Percentiles rank a stretch among this genome's conserved stretches.
Evolutionary conservation across 2,888 invertebrate species (phyloP).

Genomic region (Lochmaea crataegi): DNA sequence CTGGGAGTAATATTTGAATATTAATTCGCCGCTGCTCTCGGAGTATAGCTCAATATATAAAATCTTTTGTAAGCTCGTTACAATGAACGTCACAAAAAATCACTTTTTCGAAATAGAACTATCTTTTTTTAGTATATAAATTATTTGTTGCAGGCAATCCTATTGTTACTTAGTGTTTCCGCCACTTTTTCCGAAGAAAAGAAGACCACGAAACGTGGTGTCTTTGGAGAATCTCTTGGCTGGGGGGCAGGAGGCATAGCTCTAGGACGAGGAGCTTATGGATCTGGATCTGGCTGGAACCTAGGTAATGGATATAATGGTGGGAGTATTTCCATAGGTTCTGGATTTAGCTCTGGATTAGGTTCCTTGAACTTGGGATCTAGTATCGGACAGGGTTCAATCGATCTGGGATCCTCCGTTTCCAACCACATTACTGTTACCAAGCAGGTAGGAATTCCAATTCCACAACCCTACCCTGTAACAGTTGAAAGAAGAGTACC

Average conservation of each 20-base stretch:
- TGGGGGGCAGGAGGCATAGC: conserved; percentile 52
- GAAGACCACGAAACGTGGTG: conserved; percentile 65
- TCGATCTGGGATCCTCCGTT: conserved; percentile 56
- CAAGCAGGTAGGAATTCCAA: conserved; percentile 62
- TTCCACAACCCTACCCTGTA: conserved; percentile 68
- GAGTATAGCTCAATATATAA: no score
- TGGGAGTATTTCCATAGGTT: conserved; percentile 2
- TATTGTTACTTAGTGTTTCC: conserved; percentile 64
- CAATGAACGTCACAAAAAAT: no score
- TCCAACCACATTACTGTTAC: conserved; percentile 63
- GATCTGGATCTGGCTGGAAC: conserved; percentile 25
- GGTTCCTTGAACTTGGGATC: not conserved
- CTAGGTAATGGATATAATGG: conserved; percentile 12
- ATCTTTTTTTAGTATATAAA: no score
- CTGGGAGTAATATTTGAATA: no score
- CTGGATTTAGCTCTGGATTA: conserved; percentile 11
- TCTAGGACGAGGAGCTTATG: conserved; percentile 47
- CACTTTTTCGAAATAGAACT: no score
- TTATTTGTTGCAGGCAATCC: conserved; percentile 60
- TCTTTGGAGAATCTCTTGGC: conserved; percentile 62
- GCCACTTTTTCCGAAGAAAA: conserved; percentile 62
- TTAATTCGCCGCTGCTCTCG: no score
- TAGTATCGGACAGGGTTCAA: conserved; percentile 24
- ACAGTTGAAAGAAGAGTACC: conserved; percentile 67
- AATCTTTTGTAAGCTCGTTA: no score